Conservation (phyloP, 2,888 invertebrate genomes). For the Epirrhoe tristata region DNA sequence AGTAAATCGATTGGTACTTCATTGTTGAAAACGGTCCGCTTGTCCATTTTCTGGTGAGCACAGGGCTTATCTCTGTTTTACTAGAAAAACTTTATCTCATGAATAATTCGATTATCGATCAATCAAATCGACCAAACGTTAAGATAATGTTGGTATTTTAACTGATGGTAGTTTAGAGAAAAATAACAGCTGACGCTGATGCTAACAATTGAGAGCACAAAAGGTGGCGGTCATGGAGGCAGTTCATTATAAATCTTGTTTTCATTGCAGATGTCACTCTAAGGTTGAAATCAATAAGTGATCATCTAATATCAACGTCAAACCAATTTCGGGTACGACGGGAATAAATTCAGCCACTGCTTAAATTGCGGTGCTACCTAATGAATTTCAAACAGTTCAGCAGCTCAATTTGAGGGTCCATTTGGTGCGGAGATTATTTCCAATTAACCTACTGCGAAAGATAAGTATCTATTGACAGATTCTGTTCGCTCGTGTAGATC, state of each 20-base stretch:
- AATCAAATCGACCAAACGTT: too few species aligned
- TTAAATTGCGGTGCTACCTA: conserved; percentile 47
- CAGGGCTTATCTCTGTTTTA: conserved; percentile 31
- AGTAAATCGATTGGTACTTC: conserved; percentile 44
- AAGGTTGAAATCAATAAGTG: background rate
- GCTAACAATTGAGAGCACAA: too few species aligned
- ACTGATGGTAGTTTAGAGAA: background rate
- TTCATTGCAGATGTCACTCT: too few species aligned
- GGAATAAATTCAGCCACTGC: conserved; percentile 46
- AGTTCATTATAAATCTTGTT: too few species aligned
- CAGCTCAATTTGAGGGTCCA: conserved; percentile 50
- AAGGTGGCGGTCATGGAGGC: too few species aligned
- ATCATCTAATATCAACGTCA: conserved; percentile 23
- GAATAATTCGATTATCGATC: conserved; percentile 12
- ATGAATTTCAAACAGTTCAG: conserved; percentile 50
- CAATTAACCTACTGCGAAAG: conserved; percentile 45
- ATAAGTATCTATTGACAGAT: conserved; percentile 46
- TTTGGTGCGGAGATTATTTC: conserved; percentile 48
- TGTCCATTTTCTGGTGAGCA: conserved; percentile 29
- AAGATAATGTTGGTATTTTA: background rate
- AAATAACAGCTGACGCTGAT: background rate
- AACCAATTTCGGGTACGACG: conserved; percentile 42
- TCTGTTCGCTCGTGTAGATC: conserved; percentile 27
- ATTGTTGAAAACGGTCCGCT: conserved; percentile 38
- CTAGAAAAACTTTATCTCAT: conserved; percentile 16